Percentiles rank a stretch among this genome's conserved stretches.
phyloP scores from a whole-genome alignment of 2,797 vertebrate genomes.

The Neosilurus mollespiculum region DNA sequence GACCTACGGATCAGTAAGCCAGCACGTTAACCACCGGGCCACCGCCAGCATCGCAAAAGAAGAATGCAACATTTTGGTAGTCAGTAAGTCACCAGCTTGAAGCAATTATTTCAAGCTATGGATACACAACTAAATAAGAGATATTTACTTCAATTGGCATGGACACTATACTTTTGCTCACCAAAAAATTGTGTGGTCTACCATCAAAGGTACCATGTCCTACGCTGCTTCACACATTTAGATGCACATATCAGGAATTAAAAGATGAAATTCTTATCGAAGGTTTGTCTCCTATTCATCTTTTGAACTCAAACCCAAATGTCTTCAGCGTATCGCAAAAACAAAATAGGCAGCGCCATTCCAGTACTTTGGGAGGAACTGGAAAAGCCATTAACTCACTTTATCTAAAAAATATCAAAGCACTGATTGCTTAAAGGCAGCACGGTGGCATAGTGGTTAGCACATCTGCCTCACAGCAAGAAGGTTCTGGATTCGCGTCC shows the following conservation, averaged over 20 bases:
- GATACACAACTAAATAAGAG: neutral
- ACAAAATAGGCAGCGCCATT: neutral
- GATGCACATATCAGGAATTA: neutral
- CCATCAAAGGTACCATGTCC: too few species aligned
- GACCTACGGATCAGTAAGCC: too few species aligned
- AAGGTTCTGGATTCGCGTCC: too few species aligned
- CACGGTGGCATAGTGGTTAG: too few species aligned
- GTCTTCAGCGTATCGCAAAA: neutral
- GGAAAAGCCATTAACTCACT: neutral
- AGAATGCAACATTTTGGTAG: neutral
- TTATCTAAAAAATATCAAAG: neutral
- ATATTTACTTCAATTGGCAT: neutral
- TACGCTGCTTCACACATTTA: too few species aligned
- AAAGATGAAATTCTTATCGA: neutral
- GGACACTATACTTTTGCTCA: neutral
- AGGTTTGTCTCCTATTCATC: neutral
- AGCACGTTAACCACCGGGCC: too few species aligned
- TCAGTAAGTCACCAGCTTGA: neutral
- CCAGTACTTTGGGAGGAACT: neutral
- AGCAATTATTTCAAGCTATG: neutral
- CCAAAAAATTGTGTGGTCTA: neutral
- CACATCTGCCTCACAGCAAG: too few species aligned
- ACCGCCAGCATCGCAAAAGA: neutral
- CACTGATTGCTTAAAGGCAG: neutral
- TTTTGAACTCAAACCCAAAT: neutral